These are phyloP conservation scores for Xyrauchen texanus DNA, from an alignment of 2,113 vertebrate genomes.

Conservation along the genomic window DNA sequence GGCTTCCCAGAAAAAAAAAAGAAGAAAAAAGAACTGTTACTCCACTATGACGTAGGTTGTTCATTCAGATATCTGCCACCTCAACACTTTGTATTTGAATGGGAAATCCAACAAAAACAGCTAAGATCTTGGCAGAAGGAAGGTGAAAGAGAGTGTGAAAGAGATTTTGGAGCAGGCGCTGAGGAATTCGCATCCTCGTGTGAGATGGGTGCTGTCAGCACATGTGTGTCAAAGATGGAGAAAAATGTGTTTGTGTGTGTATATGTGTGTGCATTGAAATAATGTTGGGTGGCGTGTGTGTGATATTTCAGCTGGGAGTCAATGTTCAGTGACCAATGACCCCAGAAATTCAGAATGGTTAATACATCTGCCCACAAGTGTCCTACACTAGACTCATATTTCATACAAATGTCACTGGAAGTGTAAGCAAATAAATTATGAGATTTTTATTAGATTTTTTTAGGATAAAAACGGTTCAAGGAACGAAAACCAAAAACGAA, in stretches of 20 bases:
- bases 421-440: not conserved
- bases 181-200: constrained; percentile 27
- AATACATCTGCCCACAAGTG: not conserved
- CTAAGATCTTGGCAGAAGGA: not conserved
- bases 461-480: too few species aligned
- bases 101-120: not conserved
- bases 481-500: too few species aligned
- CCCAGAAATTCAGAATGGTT: not conserved
- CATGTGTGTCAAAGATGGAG: not conserved
- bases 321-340: constrained; percentile 3
- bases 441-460: too few species aligned
- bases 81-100: constrained; percentile 1
- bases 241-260: not conserved
- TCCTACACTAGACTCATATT: not conserved
- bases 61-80: constrained; percentile 4
- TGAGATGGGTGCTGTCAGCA: not conserved
- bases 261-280: not conserved
- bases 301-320: constrained; percentile 7
- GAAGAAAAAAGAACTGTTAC: not conserved
- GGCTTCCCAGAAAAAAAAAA: not conserved
- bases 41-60: not conserved
- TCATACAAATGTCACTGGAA: not conserved
- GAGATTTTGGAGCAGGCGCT: not conserved
- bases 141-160: not conserved
- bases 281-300: not conserved